Base-by-base conservation (phyloP, 2,888 invertebrate genomes). In the Dynastes hyllus region DNA sequence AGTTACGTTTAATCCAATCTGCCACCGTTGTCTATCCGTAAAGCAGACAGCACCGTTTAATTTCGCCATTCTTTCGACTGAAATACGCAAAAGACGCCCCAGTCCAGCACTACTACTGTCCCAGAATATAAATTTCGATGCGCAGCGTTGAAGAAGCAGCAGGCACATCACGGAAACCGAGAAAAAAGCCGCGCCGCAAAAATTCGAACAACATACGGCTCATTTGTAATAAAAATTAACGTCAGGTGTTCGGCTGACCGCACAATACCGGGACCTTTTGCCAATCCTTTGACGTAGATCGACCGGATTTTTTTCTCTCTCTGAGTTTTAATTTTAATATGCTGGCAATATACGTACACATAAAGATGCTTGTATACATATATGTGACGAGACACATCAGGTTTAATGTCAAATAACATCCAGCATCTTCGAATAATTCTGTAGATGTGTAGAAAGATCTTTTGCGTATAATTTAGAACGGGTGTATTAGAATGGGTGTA, bases 181-280 rank as follows among this genome's bases (percentile, higher is more conserved):
- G 58, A 50, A 58, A 75, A 75, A 58, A 4, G 27, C n/a, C 61
- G 58, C 16, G 71, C 51, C 69, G 45, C 61, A 45, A 45, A 75
- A 75, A 75, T 75, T 75, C 73, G 61, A 75, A 75, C 53, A 53
- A n/a, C 27, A 61, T 45, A 61, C 73, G 73, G 61, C 61, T 75
- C 73, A 75, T 75, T 75, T 75, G 73, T 63, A 75, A 75, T 75
- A 75, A 75, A 75, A 75, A 75, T 75, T 50, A 61, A 75, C 61
- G 73, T 75, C 73, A 75, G 73, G 73, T 75, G 73, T 75, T 75
- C 61, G 51, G 27, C 27, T 27, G 58, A 27, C 73, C 73, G 61
- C 73, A 75, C 73, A 75, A 75, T 75, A n/a, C 73, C 61, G 45
- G 55, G 61, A 75, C 40, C 13, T 75, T 63, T 63, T 75, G 73